Conservation (phyloP, 2,888 invertebrate species). For the Carpatolechia fugitivella region DNA sequence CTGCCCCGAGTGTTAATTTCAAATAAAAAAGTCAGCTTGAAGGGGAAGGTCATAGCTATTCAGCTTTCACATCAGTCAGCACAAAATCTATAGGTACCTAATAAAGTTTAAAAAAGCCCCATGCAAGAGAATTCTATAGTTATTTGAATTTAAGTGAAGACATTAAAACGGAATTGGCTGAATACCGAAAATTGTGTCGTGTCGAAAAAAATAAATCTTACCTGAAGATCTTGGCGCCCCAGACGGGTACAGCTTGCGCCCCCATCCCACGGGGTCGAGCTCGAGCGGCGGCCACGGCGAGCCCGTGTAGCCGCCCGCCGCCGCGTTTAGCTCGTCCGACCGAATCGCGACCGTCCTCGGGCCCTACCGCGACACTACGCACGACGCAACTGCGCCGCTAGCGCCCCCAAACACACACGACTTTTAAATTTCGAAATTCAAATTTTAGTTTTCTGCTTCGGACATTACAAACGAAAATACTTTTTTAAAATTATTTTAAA, state of each 20-base stretch:
- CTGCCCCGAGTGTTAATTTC: no score
- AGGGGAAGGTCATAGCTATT: no score
- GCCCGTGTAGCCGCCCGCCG: slow-evolving; percentile 87
- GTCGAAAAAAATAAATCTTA: slow-evolving; percentile 33
- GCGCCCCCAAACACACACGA: slow-evolving; percentile 37
- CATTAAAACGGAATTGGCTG: no score
- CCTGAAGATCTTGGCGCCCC: slow-evolving; percentile 83
- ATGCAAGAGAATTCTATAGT: no score
- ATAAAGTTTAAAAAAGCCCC: no score
- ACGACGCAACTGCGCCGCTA: slow-evolving; percentile 10
- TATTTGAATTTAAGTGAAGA: no score
- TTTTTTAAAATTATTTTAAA: no score
- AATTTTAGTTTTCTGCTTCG: not conserved
- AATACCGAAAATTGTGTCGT: no score
- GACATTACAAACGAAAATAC: no score
- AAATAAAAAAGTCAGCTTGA: no score
- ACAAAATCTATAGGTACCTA: no score
- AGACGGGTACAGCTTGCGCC: slow-evolving; percentile 88
- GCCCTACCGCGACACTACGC: slow-evolving; percentile 26
- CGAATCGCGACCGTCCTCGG: slow-evolving; percentile 78
- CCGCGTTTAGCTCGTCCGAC: slow-evolving; percentile 87
- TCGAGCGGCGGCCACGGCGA: slow-evolving; percentile 89
- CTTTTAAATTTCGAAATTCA: slow-evolving; percentile 28
- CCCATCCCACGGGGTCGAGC: slow-evolving; percentile 89
- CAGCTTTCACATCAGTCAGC: no score